These are phyloP conservation scores for Alviniconcha marisindica DNA, from an alignment of 1,140 invertebrate species.

Conservation along the genomic window DNA sequence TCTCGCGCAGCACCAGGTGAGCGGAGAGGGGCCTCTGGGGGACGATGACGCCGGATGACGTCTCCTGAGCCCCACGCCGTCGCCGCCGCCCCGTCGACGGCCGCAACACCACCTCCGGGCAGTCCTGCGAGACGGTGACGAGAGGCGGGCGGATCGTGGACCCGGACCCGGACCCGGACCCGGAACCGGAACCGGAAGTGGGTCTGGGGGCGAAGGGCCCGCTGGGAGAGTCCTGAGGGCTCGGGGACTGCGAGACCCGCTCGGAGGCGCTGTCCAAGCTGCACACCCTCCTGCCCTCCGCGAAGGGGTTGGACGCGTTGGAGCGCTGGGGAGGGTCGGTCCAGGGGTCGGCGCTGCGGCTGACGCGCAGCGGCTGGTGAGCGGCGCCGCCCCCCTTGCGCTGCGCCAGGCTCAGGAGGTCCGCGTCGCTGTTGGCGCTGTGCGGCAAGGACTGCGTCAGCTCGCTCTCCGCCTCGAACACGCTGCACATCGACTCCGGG, in stretches of 20 bases:
- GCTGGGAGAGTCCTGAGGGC: constrained; percentile 15
- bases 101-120: constrained; percentile 51
- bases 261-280: constrained; percentile 44
- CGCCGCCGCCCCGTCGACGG: constrained; percentile 13
- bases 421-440: constrained; percentile 58
- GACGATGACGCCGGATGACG: not conserved
- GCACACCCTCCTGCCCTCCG: not conserved
- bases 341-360: constrained; percentile 58
- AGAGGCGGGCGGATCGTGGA: constrained; percentile 45
- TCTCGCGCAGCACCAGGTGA: constrained; percentile 29
- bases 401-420: constrained; percentile 42
- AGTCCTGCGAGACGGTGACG: constrained; percentile 52
- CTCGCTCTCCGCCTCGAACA: constrained; percentile 59
- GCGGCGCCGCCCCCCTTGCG: constrained; percentile 24
- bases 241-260: constrained; percentile 15
- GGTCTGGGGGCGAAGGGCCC: constrained; percentile 8
- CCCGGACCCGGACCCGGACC: not conserved
- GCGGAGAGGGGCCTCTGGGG: constrained; percentile 5
- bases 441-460: constrained; percentile 56
- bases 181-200: not conserved
- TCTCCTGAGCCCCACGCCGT: not conserved
- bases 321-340: constrained; percentile 23
- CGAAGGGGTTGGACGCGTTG: not conserved
- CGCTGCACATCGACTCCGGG: constrained; percentile 65
- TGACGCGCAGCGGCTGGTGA: constrained; percentile 50